Evolutionary conservation across 2,113 vertebrate species (phyloP).

Genomic region (Oncorhynchus nerka): DNA sequence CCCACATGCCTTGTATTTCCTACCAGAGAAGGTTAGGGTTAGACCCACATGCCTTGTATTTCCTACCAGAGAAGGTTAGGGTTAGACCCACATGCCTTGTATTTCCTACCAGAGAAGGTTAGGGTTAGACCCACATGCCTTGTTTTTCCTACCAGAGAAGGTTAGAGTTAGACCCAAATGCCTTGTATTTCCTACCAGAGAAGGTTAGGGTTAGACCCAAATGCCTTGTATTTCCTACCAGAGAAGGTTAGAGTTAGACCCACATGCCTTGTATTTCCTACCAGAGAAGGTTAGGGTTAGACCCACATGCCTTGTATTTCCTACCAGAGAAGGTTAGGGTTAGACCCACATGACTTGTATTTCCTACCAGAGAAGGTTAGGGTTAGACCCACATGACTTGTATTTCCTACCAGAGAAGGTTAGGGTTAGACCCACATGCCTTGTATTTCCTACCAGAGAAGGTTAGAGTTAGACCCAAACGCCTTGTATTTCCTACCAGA

Average conservation of each 20-base stretch:
- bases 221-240: neutral
- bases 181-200: conserved; percentile 4
- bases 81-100: neutral
- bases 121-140: neutral
- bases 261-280: neutral
- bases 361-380: conserved; percentile 8
- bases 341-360: neutral
- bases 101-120: conserved; percentile 10
- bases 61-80: conserved; percentile 2
- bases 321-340: conserved; percentile 3
- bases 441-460: conserved; percentile 4
- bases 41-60: conserved; percentile 2
- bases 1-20: no score
- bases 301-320: neutral
- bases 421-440: neutral
- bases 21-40: no score
- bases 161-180: conserved; percentile 2
- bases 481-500: conserved; percentile 1
- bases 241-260: conserved; percentile 3
- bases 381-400: neutral
- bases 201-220: conserved; percentile 2
- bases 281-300: conserved; percentile 9
- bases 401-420: conserved; percentile 9
- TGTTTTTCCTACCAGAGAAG: conserved; percentile 2
- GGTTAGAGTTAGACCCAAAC: neutral